Evolutionary conservation across 2,888 invertebrate genomes (phyloP), one percentile per base, ranked within the genome.

Genomic region (Dasysyrphus tricinctus): DNA sequence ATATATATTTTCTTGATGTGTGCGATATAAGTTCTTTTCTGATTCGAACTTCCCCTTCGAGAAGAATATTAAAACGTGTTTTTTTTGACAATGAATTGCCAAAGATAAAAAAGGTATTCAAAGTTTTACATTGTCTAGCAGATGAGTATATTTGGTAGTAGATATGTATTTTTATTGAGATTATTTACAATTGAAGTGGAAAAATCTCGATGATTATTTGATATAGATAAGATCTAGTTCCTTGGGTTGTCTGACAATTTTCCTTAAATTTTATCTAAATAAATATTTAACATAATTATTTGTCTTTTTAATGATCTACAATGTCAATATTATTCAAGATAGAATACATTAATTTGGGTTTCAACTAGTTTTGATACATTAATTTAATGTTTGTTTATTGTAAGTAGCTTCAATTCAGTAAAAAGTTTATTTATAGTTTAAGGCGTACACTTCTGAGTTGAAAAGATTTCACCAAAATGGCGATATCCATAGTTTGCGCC

Each of bases 41-140:
- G 54, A 24, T 39, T 54, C 9, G 7, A 47, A 51, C 19, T 80
- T 80, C 76, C 76, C 80, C 69, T 81, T 16, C 47, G 16, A 51
- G 37, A 42, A 19, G 37, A 61, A 59, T 56, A 47, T 67, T 16
- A 78, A 77, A 85, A 80, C 85, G 77, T 85, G 80, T 85, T 85
- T 85, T 80, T 80, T 85, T 80, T 80, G 63, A 29, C 74, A 77
- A 70, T 80, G 77, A 85, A 80, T 80, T 80, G 34, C 73, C 42
- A 57, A 80, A 67, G 67, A 54, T 77, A 69, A 59, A 49, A 80
- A 69, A 42, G 72, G 61, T 77, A 80, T 61, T 77, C 44, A 37
- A 59, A 56, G 42, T 47, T 72, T 59, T 72, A 34, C 14, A 39
- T 57, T 63, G 8, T 19, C 7, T 19, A 11, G n/a, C 29, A 11